Evolutionary conservation across 2,797 vertebrate genomes (phyloP).

Genomic region (Coccyzus lansbergi): DNA sequence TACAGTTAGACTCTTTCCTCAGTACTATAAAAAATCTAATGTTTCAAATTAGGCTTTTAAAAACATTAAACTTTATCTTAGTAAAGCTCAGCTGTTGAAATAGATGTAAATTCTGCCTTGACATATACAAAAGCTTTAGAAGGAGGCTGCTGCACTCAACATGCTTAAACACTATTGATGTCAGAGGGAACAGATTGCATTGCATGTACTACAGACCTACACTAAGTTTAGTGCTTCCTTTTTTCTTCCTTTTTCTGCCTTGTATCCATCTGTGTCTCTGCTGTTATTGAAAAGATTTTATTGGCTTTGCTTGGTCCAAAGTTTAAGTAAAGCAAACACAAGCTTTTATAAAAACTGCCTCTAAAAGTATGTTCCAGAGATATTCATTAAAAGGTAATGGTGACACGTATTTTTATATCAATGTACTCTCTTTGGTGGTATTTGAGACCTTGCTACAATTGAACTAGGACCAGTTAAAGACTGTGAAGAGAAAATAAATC

Average conservation of each 20-base stretch:
- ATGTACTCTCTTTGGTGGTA: not conserved
- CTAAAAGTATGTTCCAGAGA: not conserved
- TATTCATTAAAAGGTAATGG: not conserved
- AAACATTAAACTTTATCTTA: not conserved
- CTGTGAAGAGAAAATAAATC: not conserved
- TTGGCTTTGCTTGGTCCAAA: not conserved
- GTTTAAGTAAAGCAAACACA: not conserved
- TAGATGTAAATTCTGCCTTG: not conserved
- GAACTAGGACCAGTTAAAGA: not conserved
- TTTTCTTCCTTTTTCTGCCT: not conserved
- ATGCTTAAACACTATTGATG: not conserved
- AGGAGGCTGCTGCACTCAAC: not conserved
- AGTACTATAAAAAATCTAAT: not conserved
- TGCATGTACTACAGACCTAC: not conserved
- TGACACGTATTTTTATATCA: not conserved
- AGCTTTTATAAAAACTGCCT: not conserved
- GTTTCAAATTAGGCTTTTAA: slow-evolving; percentile 9
- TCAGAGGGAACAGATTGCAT: not conserved
- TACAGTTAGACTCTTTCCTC: not conserved
- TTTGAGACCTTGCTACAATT: not conserved
- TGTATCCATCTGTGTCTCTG: not conserved
- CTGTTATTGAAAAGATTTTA: not conserved
- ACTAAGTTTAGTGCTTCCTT: not conserved
- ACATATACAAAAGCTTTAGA: not conserved
- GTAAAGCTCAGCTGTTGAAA: not conserved